Evolutionary conservation across 1,140 invertebrate species (phyloP).

Genomic region (Neuroterus valhalla): DNA sequence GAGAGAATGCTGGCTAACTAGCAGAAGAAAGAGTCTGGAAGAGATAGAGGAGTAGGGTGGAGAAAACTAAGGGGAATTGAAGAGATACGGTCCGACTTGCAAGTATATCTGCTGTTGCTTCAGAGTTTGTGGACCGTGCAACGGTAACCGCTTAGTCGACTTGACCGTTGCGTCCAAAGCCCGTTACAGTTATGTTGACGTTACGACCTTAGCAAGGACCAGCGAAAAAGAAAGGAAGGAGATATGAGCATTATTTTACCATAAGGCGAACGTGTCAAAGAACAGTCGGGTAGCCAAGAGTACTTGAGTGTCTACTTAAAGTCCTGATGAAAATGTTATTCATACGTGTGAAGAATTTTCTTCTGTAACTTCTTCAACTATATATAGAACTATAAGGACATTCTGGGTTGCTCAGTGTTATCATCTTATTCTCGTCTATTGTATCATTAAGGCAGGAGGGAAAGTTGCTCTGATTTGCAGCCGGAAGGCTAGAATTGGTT

Average conservation of each 20-base stretch:
- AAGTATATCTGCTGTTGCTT: constrained; percentile 53
- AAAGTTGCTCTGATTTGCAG: too few relatives aligned
- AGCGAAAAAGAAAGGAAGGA: neutral
- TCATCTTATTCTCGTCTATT: too few relatives aligned
- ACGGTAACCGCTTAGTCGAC: constrained; percentile 66
- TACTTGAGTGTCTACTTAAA: too few relatives aligned
- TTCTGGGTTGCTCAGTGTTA: too few relatives aligned
- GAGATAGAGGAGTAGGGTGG: constrained; percentile 26
- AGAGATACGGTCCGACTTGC: constrained; percentile 41
- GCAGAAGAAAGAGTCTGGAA: constrained; percentile 30
- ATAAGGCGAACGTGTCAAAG: neutral
- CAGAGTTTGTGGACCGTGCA: constrained; percentile 71
- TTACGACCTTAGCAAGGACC: constrained; percentile 55
- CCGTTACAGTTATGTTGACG: constrained; percentile 71
- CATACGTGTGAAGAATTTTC: too few relatives aligned
- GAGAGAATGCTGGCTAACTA: constrained; percentile 39
- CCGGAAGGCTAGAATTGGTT: too few relatives aligned
- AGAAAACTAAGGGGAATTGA: constrained; percentile 30
- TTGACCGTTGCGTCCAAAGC: constrained; percentile 62
- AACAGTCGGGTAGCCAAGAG: too few relatives aligned
- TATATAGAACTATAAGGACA: too few relatives aligned
- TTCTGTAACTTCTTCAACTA: too few relatives aligned
- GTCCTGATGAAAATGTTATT: too few relatives aligned
- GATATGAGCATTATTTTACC: constrained; percentile 5
- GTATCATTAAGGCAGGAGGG: too few relatives aligned